Evolutionary conservation across 2,888 invertebrate species (phyloP), one percentile per base, ranked within the genome.

Genomic region (Choristoneura rosaceana): DNA sequence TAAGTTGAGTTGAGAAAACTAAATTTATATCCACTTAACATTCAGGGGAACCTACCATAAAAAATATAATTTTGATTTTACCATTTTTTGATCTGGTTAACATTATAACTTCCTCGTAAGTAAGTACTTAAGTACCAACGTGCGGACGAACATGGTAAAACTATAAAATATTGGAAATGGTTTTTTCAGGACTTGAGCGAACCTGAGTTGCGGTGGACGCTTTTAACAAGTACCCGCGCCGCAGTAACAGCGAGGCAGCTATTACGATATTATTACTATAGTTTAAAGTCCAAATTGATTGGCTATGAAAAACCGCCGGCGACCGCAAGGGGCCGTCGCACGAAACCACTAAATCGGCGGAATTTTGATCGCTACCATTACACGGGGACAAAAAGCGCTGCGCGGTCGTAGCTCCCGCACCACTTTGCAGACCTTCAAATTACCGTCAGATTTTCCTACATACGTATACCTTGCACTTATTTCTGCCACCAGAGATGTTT

Each of bases 351-450:
- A 71, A 71, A 71, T 71, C 71, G 15, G 62, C 47, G 67, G 71
- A 62, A 71, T 71, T 71, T 68, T 68, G 71, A 71, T 68, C 61
- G 67, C 67, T 14, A 62, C 67, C 62, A 71, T 67, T 71, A 71
- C 45, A 17, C 34, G 61, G 62, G 34, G 71, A 71, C 67, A 71
- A 71, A 71, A 71, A 71, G 45, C 25, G 7, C 17, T 25, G 55
- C 61, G 64, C 61, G 2, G 47, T 12, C 55, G 64, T 52, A 17
- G 38, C 38, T 33, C 12, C 14, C 8, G n/a, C n/a, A 25, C 10
- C 8, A 34, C 34, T n/a, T 14, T 2, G n/a, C 38, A 38, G 17
- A 58, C 55, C 9, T 17, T 33, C 4, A 12, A 25, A 25, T 58
- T 58, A 25, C 9, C 10, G 2, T 9, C 52, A 17, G 17, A 25